A percentile compares a stretch with the other conserved stretches of the same genome.
phyloP scores from a whole-genome alignment of 2,113 vertebrate species.

The Phyllostomus discolor region DNA sequence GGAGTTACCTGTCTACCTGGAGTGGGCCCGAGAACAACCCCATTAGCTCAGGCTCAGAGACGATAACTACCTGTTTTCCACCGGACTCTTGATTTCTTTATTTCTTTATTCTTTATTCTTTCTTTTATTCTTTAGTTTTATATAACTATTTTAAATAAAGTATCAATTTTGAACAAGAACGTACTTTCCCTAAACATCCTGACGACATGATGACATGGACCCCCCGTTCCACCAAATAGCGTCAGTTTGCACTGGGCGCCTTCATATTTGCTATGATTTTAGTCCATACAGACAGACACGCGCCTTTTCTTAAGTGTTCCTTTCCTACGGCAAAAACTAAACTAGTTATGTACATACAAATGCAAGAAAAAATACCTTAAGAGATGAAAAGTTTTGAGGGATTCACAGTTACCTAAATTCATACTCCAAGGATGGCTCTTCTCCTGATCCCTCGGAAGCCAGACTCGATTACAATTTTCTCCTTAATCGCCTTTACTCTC shows the following conservation, averaged over 20 bases:
- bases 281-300: background rate
- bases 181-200: background rate
- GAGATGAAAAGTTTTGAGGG: background rate
- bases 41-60: background rate
- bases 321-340: background rate
- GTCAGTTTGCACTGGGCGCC: background rate
- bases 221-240: background rate
- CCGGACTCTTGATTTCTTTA: background rate
- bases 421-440: background rate
- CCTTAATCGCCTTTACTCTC: no score
- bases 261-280: background rate
- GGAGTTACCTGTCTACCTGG: background rate
- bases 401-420: background rate
- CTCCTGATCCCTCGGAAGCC: background rate
- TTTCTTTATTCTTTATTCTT: background rate
- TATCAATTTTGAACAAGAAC: background rate
- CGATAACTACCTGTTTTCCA: background rate
- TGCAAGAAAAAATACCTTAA: background rate
- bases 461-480: background rate
- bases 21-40: background rate
- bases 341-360: background rate
- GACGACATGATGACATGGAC: background rate
- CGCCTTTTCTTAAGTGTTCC: background rate
- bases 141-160: conserved; percentile 15
- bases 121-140: background rate